Evolutionary conservation across 2,797 vertebrate species (phyloP).

Genomic region (Hippoglossus hippoglossus): DNA sequence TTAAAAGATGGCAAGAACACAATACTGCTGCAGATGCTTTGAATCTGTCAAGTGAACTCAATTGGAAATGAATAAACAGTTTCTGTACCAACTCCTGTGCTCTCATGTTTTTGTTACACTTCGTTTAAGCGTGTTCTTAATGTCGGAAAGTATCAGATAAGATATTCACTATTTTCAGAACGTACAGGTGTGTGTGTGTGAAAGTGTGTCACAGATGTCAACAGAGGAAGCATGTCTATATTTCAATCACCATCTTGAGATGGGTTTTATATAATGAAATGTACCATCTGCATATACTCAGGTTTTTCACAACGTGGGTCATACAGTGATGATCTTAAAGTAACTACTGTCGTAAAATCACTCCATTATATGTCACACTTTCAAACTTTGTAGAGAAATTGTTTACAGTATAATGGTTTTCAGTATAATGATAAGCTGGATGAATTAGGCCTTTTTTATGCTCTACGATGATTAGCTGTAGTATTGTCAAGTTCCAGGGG

Average conservation of each 20-base stretch:
- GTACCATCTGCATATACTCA: not conserved
- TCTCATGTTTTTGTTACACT: not conserved
- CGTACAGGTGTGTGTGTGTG: constrained; percentile 62
- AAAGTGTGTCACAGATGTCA: constrained; percentile 75
- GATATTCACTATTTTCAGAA: constrained; percentile 29
- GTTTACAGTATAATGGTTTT: too few relatives aligned
- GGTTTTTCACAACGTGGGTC: constrained; percentile 32
- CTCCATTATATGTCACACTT: not conserved
- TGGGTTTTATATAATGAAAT: constrained; percentile 16
- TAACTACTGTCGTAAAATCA: not conserved
- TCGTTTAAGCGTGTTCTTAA: not conserved
- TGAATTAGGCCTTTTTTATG: too few relatives aligned
- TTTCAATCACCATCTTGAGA: constrained; percentile 39
- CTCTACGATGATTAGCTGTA: too few relatives aligned
- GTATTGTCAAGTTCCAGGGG: not conserved
- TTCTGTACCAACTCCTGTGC: constrained; percentile 37
- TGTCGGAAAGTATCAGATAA: constrained; percentile 48
- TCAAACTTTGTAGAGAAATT: not conserved
- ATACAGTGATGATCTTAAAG: not conserved
- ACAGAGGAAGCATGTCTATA: constrained; percentile 51
- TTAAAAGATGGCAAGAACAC: not conserved
- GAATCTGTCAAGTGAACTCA: constrained; percentile 30
- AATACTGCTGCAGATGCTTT: not conserved
- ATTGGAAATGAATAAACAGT: constrained; percentile 66
- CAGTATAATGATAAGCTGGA: too few relatives aligned